phyloP scores from a whole-genome alignment of 2,797 vertebrate species.

The Enteromius viviparus region DNA sequence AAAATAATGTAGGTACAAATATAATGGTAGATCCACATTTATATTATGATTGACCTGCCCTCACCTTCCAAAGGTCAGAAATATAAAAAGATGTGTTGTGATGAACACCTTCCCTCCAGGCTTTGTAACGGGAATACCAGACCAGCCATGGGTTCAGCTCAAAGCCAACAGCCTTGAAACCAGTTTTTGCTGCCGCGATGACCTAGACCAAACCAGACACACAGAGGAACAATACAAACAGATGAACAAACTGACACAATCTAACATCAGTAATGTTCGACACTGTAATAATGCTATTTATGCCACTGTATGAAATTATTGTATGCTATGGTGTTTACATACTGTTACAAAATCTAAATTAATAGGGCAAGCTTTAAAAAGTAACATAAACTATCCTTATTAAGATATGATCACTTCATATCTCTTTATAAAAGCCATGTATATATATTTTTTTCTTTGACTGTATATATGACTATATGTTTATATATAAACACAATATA shows the following conservation, averaged over 20 bases:
- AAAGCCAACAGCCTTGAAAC: constrained; percentile 88
- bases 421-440: neutral
- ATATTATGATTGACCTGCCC: neutral
- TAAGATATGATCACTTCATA: neutral
- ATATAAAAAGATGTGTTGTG: constrained; percentile 84
- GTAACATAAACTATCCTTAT: neutral
- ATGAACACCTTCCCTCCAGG: constrained; percentile 89
- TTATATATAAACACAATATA: neutral
- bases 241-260: neutral
- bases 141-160: constrained; percentile 97
- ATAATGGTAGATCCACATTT: neutral
- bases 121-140: constrained; percentile 89
- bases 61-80: constrained; percentile 95
- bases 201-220: constrained; percentile 77
- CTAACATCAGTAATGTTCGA: neutral
- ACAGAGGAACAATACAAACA: neutral
- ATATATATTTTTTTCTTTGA: no score
- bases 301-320: neutral
- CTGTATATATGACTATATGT: no score
- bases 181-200: constrained; percentile 91
- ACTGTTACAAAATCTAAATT: neutral
- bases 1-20: neutral
- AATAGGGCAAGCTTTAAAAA: neutral
- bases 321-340: neutral
- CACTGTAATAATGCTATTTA: neutral